Percentiles rank a stretch among this genome's conserved stretches.
Conservation (phyloP, 2,888 invertebrate species). For the Ochropacha duplaris region DNA sequence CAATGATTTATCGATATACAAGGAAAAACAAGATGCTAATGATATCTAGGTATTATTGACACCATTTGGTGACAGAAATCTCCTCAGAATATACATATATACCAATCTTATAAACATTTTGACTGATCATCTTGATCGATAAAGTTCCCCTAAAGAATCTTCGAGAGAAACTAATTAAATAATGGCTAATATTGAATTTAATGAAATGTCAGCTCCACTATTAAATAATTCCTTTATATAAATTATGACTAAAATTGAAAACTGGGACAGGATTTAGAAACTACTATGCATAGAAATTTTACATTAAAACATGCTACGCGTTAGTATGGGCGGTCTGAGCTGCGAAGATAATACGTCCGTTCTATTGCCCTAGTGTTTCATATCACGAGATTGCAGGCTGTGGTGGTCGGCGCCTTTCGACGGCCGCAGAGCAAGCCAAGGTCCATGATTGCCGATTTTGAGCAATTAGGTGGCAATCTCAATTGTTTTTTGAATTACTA, state of each 20-base stretch:
- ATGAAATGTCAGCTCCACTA: too few relatives aligned
- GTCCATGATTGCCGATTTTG: slow-evolving; percentile 8
- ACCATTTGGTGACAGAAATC: too few relatives aligned
- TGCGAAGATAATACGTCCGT: slow-evolving; percentile 36
- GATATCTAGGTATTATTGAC: too few relatives aligned
- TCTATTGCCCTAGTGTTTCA: slow-evolving; percentile 29
- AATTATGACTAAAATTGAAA: background rate
- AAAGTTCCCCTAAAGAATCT: too few relatives aligned
- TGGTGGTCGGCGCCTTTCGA: slow-evolving; percentile 13
- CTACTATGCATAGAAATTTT: background rate
- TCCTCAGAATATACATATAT: too few relatives aligned
- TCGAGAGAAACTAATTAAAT: too few relatives aligned
- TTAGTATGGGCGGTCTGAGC: slow-evolving; percentile 26
- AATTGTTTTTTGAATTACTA: background rate
- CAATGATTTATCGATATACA: too few relatives aligned
- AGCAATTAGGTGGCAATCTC: background rate
- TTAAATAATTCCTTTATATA: too few relatives aligned
- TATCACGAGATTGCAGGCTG: slow-evolving; percentile 52
- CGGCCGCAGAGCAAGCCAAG: slow-evolving; percentile 12
- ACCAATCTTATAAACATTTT: too few relatives aligned
- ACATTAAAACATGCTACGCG: slow-evolving; percentile 1
- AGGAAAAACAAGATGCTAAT: too few relatives aligned
- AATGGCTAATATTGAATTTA: too few relatives aligned
- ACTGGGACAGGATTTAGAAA: background rate
- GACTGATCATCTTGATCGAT: too few relatives aligned